phyloP scores from a whole-genome alignment of 2,113 vertebrate genomes.

The Saccopteryx bilineata region DNA sequence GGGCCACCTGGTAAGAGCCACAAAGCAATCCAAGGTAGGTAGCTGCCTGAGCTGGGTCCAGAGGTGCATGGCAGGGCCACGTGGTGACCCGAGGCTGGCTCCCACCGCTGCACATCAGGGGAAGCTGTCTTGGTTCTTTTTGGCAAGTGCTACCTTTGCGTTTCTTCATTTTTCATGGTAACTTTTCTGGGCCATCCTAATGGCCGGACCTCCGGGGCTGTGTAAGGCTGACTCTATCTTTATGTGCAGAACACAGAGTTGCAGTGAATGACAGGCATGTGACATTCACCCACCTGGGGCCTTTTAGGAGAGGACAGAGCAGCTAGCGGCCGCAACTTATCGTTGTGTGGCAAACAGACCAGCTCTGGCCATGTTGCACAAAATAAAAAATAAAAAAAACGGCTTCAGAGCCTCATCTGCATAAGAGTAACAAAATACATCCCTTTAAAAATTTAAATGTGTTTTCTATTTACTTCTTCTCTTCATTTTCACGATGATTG shows the following conservation, averaged over 20 bases:
- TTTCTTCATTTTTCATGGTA: slow-evolving; percentile 93
- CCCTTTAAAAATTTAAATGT: slow-evolving; percentile 82
- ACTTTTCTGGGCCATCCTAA: slow-evolving; percentile 91
- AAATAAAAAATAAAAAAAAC: slow-evolving; percentile 82
- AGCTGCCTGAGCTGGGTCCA: too few relatives aligned
- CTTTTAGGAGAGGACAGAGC: slow-evolving; percentile 84
- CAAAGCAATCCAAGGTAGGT: too few relatives aligned
- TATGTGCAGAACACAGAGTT: slow-evolving; percentile 91
- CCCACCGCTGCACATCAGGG: slow-evolving; percentile 55
- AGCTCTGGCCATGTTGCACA: slow-evolving; percentile 84
- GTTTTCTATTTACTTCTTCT: slow-evolving; percentile 69
- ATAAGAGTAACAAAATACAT: slow-evolving; percentile 75
- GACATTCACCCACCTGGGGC: slow-evolving; percentile 90
- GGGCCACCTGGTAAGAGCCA: too few relatives aligned
- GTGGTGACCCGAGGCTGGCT: too few relatives aligned
- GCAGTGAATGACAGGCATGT: slow-evolving; percentile 91
- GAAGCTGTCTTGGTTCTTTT: slow-evolving; percentile 93
- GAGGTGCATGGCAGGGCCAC: too few relatives aligned
- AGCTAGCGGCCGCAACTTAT: slow-evolving; percentile 78
- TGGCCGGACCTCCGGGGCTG: slow-evolving; percentile 93
- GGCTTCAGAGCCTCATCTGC: slow-evolving; percentile 80
- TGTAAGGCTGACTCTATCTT: slow-evolving; percentile 92
- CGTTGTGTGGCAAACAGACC: slow-evolving; percentile 84
- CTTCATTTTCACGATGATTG: slow-evolving; percentile 79
- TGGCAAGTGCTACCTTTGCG: slow-evolving; percentile 91